Conservation (phyloP, 2,888 invertebrate species). For the Catocala sponsa region DNA sequence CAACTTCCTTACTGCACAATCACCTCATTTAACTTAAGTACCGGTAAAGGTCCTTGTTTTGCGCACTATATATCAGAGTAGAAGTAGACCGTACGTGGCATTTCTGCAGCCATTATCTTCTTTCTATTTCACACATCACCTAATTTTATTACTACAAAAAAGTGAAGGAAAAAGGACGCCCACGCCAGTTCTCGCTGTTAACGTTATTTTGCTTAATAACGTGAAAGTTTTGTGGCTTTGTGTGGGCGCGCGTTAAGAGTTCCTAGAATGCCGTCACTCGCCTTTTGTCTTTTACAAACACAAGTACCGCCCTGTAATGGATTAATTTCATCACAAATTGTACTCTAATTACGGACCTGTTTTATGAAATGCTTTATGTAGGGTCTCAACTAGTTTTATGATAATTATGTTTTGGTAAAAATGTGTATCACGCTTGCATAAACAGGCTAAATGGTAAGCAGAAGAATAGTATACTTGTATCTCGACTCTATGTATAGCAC, state of each 20-base stretch:
- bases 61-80: not conserved
- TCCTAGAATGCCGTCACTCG: conserved; percentile 18
- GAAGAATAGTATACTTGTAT: too few relatives aligned
- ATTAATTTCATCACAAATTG: conserved; percentile 42
- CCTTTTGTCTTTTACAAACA: conserved; percentile 41
- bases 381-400: not conserved
- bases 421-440: too few relatives aligned
- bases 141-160: conserved; percentile 6
- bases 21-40: too few relatives aligned
- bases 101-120: not conserved
- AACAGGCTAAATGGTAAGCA: too few relatives aligned
- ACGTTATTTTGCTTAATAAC: conserved; percentile 14
- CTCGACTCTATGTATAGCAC: too few relatives aligned
- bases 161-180: not conserved
- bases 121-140: conserved; percentile 18
- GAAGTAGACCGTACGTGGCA: not conserved
- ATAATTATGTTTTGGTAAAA: too few relatives aligned
- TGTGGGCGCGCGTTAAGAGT: conserved; percentile 23
- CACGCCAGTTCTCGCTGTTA: not conserved
- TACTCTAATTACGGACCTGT: conserved; percentile 27
- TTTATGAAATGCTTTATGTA: conserved; percentile 1
- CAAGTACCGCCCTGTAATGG: conserved; percentile 34
- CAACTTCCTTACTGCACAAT: too few relatives aligned
- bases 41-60: too few relatives aligned
- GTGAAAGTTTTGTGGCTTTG: conserved; percentile 1